Percentiles rank a stretch among this genome's conserved stretches.
These are phyloP conservation scores for Heterodera carotae DNA, from an alignment of 1,140 invertebrate species.

Conservation along the genomic window DNA sequence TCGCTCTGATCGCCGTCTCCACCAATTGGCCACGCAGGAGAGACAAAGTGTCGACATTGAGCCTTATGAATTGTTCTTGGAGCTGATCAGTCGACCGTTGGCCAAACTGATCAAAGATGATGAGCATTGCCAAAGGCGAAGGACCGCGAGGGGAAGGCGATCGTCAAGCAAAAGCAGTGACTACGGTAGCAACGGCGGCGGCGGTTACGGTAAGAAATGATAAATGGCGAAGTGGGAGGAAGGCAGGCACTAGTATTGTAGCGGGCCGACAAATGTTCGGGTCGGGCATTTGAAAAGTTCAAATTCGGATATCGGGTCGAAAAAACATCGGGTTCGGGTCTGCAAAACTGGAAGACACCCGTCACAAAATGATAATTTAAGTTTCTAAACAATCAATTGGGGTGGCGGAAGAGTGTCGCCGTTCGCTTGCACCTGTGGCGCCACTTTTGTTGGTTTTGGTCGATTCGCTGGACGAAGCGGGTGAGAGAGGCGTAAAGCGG, in stretches of 20 bases:
- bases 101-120: background rate
- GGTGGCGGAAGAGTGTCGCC: background rate
- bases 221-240: no score
- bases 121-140: background rate
- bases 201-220: background rate
- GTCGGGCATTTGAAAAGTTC: no score
- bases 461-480: constrained; percentile 48
- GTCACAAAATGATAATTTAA: no score
- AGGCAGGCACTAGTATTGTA: no score
- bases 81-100: constrained; percentile 39
- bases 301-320: no score
- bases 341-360: no score
- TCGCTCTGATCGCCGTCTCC: constrained; percentile 26
- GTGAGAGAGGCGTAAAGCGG: background rate
- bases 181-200: constrained; percentile 18
- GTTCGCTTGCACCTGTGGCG: background rate
- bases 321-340: no score
- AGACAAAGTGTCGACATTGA: constrained; percentile 30
- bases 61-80: constrained; percentile 42
- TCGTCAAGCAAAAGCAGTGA: constrained; percentile 1
- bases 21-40: constrained; percentile 33
- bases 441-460: constrained; percentile 29
- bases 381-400: no score
- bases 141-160: background rate
- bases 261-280: no score